A percentile compares a stretch with the other conserved stretches of the same genome.
Evolutionary conservation across 2,797 vertebrate species (phyloP).

Genomic region (Ataeniobius toweri): DNA sequence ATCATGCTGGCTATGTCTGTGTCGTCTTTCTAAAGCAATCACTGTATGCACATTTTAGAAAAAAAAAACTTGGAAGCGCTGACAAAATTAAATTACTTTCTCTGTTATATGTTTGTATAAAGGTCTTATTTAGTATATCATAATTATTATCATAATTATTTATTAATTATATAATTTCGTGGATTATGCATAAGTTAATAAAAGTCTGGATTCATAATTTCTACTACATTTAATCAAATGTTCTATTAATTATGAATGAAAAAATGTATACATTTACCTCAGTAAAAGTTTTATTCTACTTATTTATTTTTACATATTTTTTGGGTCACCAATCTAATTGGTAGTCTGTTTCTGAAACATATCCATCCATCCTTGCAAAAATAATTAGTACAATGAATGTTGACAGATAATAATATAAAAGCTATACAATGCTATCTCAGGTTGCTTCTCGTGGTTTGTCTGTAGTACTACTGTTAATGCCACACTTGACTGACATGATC

Average conservation of each 20-base stretch:
- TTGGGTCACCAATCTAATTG: not conserved
- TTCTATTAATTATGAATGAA: not conserved
- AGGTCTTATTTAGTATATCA: not conserved
- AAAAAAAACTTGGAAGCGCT: not conserved
- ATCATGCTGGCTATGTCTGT: constrained; percentile 32
- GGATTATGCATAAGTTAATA: not conserved
- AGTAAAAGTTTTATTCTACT: too few relatives aligned
- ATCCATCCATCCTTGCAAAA: not conserved
- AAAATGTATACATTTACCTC: too few relatives aligned
- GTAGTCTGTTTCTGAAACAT: not conserved
- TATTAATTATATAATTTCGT: not conserved
- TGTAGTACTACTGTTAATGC: not conserved
- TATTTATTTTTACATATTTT: not conserved
- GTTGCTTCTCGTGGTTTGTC: not conserved
- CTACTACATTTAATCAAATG: not conserved
- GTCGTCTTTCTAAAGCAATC: constrained; percentile 27
- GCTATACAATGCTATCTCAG: not conserved
- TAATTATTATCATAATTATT: not conserved
- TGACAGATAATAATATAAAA: not conserved
- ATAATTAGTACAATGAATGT: not conserved
- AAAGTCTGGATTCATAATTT: not conserved
- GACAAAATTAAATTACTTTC: not conserved
- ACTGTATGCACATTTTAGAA: constrained; percentile 2
- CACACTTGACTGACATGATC: constrained; percentile 22
- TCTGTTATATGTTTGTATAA: not conserved